Percentiles rank a stretch among this genome's conserved stretches.
Evolutionary conservation across 2,797 vertebrate genomes (phyloP).

Genomic region (Austrolebias charrua): DNA sequence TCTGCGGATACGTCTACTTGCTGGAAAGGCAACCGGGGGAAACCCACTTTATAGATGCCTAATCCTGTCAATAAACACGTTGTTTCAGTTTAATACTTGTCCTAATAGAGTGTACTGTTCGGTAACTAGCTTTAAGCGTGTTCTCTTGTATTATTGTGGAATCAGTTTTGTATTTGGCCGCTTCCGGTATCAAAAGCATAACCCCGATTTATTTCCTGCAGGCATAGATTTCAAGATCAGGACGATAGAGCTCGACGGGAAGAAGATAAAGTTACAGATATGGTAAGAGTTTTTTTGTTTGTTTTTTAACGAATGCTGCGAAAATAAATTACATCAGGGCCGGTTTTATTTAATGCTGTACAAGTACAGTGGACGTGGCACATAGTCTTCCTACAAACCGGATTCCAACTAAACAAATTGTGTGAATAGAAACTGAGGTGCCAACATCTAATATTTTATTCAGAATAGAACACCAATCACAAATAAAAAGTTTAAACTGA

Average conservation of each 20-base stretch:
- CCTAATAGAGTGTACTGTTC: not conserved
- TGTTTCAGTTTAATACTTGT: not conserved
- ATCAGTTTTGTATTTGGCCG: constrained; percentile 17
- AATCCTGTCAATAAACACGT: too few species aligned
- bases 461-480: too few species aligned
- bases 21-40: constrained; percentile 31
- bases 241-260: constrained; percentile 96
- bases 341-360: not conserved
- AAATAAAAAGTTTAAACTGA: too few species aligned
- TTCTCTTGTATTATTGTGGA: not conserved
- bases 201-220: constrained; percentile 55
- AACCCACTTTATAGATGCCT: not conserved
- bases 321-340: not conserved
- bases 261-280: constrained; percentile 97
- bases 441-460: too few species aligned
- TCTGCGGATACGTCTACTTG: constrained; percentile 52
- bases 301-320: not conserved
- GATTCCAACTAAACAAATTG: too few species aligned
- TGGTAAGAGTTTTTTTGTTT: constrained; percentile 80
- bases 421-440: too few species aligned
- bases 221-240: constrained; percentile 98
- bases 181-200: constrained; percentile 27
- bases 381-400: too few species aligned
- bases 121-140: accelerated
- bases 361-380: too few species aligned